phyloP scores from a whole-genome alignment of 2,113 vertebrate genomes.

The Garra rufa region DNA sequence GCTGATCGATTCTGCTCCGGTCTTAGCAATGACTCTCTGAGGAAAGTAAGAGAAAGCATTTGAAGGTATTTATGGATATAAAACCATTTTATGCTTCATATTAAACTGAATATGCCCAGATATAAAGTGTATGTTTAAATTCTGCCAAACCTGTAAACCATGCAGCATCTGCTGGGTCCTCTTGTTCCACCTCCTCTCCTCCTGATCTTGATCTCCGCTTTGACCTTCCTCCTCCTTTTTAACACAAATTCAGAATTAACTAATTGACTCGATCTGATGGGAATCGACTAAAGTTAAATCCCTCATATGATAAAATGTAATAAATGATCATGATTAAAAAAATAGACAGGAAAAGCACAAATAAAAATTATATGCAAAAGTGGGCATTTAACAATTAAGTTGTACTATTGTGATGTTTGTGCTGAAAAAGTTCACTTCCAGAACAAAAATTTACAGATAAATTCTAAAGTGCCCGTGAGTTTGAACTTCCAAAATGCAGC shows the following conservation, averaged over 20 bases:
- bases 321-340: neutral
- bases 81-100: neutral
- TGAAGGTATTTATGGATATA: neutral
- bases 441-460: no score
- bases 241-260: neutral
- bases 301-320: neutral
- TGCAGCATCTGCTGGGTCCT: constrained; percentile 99
- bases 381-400: neutral
- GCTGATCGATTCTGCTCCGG: constrained; percentile 95
- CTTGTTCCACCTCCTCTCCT: constrained; percentile 98
- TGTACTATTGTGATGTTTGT: neutral
- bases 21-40: constrained; percentile 95
- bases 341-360: no score
- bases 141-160: constrained; percentile 87
- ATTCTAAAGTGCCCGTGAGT: no score
- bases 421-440: no score
- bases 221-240: constrained; percentile 91
- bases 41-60: constrained; percentile 50
- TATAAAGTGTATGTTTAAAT: neutral
- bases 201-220: constrained; percentile 95
- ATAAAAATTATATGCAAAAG: neutral
- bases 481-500: no score
- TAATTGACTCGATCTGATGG: neutral
- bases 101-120: no score
- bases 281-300: neutral